Evolutionary conservation across 2,797 vertebrate species (phyloP), one percentile per base, ranked within the genome.

Genomic region (Cryptoblepharus egeriae): DNA sequence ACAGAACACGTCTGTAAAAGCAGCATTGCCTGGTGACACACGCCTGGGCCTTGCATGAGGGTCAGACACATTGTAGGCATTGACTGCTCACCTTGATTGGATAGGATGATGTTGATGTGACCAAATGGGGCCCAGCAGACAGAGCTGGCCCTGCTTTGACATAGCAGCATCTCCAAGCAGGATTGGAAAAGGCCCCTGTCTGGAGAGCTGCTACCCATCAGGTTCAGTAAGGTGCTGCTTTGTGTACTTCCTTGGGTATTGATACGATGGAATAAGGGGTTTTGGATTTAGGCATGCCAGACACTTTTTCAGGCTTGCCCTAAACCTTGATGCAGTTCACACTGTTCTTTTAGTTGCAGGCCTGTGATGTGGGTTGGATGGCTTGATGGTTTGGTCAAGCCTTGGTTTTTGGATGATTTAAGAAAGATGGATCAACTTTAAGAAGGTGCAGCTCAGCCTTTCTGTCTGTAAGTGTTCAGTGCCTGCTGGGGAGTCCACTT

Each of bases 401-500:
- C 9, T 45, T 63, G 70, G 57, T 20, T 30, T 70, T 61, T 9
- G 35, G 37, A 13, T 42, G 39, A 10, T n/a, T 15, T 49, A 22
- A 9, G 32, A 37, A 73, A n/a, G n/a, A n/a, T n/a, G n/a, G n/a
- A n/a, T n/a, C 16, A 58, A 22, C 55, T 57, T 58, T 1, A 49
- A 52, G 45, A 2, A 9, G 45, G 26, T 28, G 58, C 2, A 9
- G 58, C 28, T 8, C 5, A 28, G 60, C 60, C 28, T 60, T 60
- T 26, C 15, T 60, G 58, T 26, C 58, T n/a, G n/a, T n/a, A n/a
- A 60, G 9, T 68, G 32, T 65, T 30, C 76, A 0, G 0, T 0
- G 2, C n/a, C n/a, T n/a, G n/a, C 9, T 0, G 10, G 24, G 64
- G 3, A 5, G 2, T 58, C 35, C 10, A 7, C 18, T 6, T 24